Percentiles rank a stretch among this genome's conserved stretches.
These are phyloP conservation scores for Aricia agestis DNA, from an alignment of 1,140 invertebrate species.

Conservation along the genomic window DNA sequence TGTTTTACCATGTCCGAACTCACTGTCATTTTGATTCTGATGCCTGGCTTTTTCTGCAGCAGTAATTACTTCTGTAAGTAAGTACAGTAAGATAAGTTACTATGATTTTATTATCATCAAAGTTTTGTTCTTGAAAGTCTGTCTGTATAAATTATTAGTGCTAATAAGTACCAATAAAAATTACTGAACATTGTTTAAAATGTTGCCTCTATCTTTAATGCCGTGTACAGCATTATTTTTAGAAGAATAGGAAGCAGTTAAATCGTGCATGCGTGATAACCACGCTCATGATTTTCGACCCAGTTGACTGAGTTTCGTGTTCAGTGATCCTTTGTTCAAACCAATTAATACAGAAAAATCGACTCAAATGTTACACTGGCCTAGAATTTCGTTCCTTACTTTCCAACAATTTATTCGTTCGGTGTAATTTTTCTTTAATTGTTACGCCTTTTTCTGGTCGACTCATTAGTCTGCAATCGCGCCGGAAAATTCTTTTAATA, in stretches of 20 bases:
- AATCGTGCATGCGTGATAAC: constrained; percentile 19
- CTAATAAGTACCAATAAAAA: not conserved
- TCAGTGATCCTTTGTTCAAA: constrained; percentile 19
- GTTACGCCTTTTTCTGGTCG: not conserved
- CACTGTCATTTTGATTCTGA: too few relatives aligned
- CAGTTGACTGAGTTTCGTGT: constrained; percentile 15
- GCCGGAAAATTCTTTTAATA: not conserved
- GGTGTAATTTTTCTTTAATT: not conserved
- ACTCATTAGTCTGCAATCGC: not conserved
- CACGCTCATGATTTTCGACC: constrained; percentile 11
- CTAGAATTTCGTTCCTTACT: not conserved
- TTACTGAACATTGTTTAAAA: not conserved
- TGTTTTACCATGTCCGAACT: too few relatives aligned
- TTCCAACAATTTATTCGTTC: not conserved
- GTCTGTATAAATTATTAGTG: too few relatives aligned
- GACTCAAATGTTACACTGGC: constrained; percentile 9
- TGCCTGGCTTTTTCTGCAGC: too few relatives aligned
- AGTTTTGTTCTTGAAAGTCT: too few relatives aligned
- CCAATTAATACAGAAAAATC: constrained; percentile 13
- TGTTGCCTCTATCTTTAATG: not conserved
- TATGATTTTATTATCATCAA: too few relatives aligned
- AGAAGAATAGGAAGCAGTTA: constrained; percentile 21
- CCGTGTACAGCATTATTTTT: constrained; percentile 11
- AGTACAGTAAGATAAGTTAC: too few relatives aligned
- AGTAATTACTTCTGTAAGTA: too few relatives aligned